These are phyloP conservation scores for Acanthosepion lycidas DNA, from an alignment of 2,888 invertebrate species.

Conservation along the genomic window DNA sequence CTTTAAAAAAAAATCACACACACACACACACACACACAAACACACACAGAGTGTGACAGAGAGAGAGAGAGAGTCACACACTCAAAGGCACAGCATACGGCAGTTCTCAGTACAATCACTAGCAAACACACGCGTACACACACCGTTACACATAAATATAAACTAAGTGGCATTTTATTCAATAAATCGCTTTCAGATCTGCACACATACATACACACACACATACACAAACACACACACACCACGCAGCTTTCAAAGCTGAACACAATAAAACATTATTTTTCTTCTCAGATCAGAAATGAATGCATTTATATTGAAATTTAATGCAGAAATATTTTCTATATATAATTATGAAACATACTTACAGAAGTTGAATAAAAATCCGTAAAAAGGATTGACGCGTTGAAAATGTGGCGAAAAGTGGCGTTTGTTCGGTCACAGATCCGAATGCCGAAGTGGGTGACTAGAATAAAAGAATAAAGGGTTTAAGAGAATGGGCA, in stretches of 20 bases:
- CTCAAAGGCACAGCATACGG: too few relatives aligned
- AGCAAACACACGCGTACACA: neutral
- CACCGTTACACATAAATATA: neutral
- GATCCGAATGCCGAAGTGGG: neutral
- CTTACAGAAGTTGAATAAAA: neutral
- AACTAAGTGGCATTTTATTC: neutral
- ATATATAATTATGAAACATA: neutral
- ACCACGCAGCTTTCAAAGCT: neutral
- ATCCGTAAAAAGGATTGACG: neutral
- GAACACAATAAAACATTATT: neutral
- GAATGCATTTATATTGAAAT: too few relatives aligned
- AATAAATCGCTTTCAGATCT: neutral
- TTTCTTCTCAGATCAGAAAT: neutral
- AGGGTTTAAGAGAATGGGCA: neutral
- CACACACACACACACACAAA: too few relatives aligned
- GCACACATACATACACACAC: neutral
- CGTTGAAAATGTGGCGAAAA: conserved; percentile 11
- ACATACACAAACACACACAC: neutral
- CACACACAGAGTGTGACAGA: too few relatives aligned
- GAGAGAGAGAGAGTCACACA: too few relatives aligned
- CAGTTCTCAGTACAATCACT: too few relatives aligned
- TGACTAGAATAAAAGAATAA: neutral
- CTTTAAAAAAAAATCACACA: too few relatives aligned
- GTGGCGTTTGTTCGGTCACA: neutral
- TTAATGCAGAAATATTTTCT: too few relatives aligned